These are phyloP conservation scores for Oreochromis mossambicus DNA, from an alignment of 2,797 vertebrate genomes.

Conservation along the genomic window DNA sequence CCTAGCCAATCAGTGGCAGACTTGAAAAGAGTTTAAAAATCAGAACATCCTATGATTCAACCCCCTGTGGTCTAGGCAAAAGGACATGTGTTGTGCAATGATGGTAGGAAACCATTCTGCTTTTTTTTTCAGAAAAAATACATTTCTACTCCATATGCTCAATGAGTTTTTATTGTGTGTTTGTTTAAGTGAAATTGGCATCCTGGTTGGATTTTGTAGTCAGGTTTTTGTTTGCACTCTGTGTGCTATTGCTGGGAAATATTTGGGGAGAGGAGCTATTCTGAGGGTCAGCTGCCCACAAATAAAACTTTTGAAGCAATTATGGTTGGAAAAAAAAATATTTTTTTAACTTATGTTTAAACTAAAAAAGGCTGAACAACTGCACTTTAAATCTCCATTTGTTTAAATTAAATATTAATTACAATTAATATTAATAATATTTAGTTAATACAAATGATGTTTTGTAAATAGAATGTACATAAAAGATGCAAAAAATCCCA, in stretches of 20 bases:
- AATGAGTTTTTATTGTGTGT: background rate
- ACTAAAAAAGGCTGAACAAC: background rate
- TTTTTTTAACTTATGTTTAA: background rate
- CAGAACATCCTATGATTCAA: background rate
- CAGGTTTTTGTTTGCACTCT: background rate
- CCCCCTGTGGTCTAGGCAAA: background rate
- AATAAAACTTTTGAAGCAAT: background rate
- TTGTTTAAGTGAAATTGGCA: background rate
- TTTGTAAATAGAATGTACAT: background rate
- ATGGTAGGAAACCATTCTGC: background rate
- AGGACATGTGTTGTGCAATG: background rate
- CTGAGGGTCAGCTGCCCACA: background rate
- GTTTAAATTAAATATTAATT: background rate
- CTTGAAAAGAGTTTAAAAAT: background rate
- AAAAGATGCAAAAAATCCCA: background rate
- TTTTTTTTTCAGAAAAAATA: background rate
- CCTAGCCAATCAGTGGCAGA: background rate
- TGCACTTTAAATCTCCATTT: background rate
- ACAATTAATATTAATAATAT: background rate
- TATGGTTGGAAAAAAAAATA: background rate
- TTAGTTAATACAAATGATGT: background rate
- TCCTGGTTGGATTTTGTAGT: background rate
- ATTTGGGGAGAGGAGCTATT: background rate
- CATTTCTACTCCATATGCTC: background rate
- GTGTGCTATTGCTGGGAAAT: background rate